Evolutionary conservation across 2,113 vertebrate genomes (phyloP).

Genomic region (Mormoops blainvillei): DNA sequence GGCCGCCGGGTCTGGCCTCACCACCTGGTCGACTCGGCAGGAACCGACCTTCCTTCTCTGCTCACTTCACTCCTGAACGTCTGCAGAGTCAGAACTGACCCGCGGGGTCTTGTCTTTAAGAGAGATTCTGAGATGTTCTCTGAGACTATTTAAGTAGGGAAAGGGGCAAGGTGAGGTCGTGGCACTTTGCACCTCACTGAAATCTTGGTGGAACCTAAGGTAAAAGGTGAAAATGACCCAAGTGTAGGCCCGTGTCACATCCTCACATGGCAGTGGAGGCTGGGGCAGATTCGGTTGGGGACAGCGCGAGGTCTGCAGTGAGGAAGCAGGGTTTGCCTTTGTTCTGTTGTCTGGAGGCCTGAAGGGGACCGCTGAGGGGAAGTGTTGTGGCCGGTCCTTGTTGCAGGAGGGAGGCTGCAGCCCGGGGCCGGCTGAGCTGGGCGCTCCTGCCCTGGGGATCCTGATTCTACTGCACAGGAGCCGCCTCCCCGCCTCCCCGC

Average conservation of each 20-base stretch:
- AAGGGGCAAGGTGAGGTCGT: not conserved
- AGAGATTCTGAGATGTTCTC: not conserved
- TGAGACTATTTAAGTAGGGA: not conserved
- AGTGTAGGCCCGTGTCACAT: not conserved
- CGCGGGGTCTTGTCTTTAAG: not conserved
- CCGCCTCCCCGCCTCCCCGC: not conserved
- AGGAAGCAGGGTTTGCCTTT: not conserved
- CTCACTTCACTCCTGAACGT: not conserved
- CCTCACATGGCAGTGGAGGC: rapidly evolving
- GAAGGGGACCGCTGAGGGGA: not conserved
- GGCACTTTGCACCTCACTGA: not conserved
- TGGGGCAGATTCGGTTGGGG: not conserved
- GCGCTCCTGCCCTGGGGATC: rapidly evolving
- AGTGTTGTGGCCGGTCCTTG: not conserved
- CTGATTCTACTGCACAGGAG: rapidly evolving
- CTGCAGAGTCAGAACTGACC: not conserved
- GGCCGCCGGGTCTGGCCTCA: too few species aligned
- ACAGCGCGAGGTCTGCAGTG: rapidly evolving
- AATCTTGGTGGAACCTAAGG: not conserved
- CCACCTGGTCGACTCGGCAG: too few species aligned
- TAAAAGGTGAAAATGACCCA: not conserved
- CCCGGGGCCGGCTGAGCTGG: too few species aligned
- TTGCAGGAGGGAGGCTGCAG: not conserved
- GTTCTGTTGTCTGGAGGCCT: not conserved
- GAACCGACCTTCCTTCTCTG: not conserved